Evolutionary conservation across 2,888 invertebrate genomes (phyloP).

Genomic region (Fragum whitleyi): DNA sequence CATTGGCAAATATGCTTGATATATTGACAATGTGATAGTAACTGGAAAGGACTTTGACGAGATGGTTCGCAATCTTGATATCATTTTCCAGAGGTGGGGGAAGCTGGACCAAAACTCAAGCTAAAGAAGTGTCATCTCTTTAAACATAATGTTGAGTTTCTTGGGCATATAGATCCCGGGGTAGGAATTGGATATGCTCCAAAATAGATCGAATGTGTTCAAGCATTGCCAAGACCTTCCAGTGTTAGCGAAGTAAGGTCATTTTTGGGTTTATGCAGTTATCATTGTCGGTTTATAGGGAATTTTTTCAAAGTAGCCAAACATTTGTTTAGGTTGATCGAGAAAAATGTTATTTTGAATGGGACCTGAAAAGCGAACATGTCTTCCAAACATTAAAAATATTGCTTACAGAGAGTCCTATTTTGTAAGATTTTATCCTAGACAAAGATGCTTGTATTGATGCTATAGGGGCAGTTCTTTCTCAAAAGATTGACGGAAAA

Average conservation of each 20-base stretch:
- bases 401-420: not conserved
- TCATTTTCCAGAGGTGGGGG: not conserved
- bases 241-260: not conserved
- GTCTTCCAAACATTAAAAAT: not conserved
- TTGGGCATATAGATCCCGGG: not conserved
- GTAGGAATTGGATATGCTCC: not conserved
- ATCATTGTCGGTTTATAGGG: not conserved
- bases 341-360: not conserved
- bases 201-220: not conserved
- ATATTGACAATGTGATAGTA: slow-evolving; percentile 40
- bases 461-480: not conserved
- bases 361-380: not conserved
- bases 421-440: not conserved
- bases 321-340: not conserved
- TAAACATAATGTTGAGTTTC: not conserved
- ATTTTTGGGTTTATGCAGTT: not conserved
- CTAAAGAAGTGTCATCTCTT: not conserved
- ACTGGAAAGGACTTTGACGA: slow-evolving; percentile 29
- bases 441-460: not conserved
- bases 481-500: not conserved
- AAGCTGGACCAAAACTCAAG: not conserved
- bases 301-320: not conserved
- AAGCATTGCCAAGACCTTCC: not conserved
- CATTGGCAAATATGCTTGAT: slow-evolving; percentile 41
- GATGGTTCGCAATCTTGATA: slow-evolving; percentile 3